Conservation (phyloP, 2,888 invertebrate species). For the Cotesia congregata region DNA sequence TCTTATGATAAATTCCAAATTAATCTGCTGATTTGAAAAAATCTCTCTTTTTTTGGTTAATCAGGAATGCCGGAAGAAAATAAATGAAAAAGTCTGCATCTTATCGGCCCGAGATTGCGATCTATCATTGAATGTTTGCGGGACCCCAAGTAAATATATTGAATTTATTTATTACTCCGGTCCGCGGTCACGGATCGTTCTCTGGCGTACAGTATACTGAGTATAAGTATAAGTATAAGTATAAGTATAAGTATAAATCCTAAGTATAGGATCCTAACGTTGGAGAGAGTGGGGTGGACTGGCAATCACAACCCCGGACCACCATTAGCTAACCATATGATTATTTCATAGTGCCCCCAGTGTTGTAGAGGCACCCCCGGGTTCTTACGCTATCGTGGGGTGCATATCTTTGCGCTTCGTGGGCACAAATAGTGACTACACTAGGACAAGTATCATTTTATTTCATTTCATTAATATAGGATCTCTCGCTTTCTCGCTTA, state of each 20-base stretch:
- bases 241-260: too few relatives aligned
- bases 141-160: slow-evolving; percentile 65
- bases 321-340: slow-evolving; percentile 71
- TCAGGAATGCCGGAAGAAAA: not conserved
- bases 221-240: not conserved
- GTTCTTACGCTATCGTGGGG: slow-evolving; percentile 47
- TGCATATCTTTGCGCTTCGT: slow-evolving; percentile 59
- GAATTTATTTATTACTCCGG: slow-evolving; percentile 69
- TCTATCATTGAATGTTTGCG: slow-evolving; percentile 69
- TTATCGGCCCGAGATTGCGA: slow-evolving; percentile 59
- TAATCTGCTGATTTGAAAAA: not conserved
- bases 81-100: slow-evolving; percentile 13
- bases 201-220: not conserved
- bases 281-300: slow-evolving; percentile 49
- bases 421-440: slow-evolving; percentile 14
- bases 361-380: slow-evolving; percentile 37
- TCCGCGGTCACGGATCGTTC: slow-evolving; percentile 45
- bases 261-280: too few relatives aligned
- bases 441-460: slow-evolving; percentile 13
- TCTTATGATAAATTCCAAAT: not conserved
- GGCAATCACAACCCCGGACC: slow-evolving; percentile 62
- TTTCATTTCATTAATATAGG: not conserved
- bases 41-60: not conserved
- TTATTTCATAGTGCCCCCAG: slow-evolving; percentile 67
- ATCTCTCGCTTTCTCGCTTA: slow-evolving; percentile 1